Evolutionary conservation across 1,140 invertebrate genomes (phyloP), one percentile per base, ranked within the genome.

Genomic region (Heterodera schachtii): DNA sequence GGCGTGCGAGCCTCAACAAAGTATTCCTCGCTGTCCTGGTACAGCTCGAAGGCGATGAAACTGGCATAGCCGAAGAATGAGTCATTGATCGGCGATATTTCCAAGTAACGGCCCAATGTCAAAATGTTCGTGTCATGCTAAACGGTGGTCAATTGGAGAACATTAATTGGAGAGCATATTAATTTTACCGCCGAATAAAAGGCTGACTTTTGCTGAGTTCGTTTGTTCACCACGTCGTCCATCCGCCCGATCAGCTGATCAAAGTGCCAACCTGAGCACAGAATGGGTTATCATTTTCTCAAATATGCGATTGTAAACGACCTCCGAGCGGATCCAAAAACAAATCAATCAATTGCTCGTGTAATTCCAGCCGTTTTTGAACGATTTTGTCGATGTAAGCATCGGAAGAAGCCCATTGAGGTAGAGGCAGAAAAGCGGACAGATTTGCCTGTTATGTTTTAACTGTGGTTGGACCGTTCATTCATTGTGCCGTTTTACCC

Each of bases 61-160:
- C 47, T 57, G 8, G 71, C 21, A 46, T 75, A 80, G 1, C 46
- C 47, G 21, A 44, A 43, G 64, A 80, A 64, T 5, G 47, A 44
- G 70, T 60, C 60, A 44, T 80, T 52, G 21, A 80, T 80, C 3
- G 43, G 21, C 21, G 47, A 6, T 3, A 80, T 73, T 0, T n/a
- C 31, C 47, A 80, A 70, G 21, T 73, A 66, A 5, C 79, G 41
- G 7, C 79, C 79, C 70, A 80, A 44, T 9, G 79, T 80, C 21
- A 80, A 64, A 75, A 80, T 80, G 71, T 80, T 80, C 31, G 79
- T 75, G 70, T 80, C 79, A 46, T 80, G 79, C 67, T 75, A 43
- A 78, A n/a, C 4, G 19, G 21, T n/a, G 44, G 47, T 44, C 16
- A 64, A n/a, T 43, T 78, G 11, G 31, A 16, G 31, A 31, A 31